Conservation (phyloP, 30 jellyfish, hydroid and myxozoan genomes). For the Catostylus mosaicus region DNA sequence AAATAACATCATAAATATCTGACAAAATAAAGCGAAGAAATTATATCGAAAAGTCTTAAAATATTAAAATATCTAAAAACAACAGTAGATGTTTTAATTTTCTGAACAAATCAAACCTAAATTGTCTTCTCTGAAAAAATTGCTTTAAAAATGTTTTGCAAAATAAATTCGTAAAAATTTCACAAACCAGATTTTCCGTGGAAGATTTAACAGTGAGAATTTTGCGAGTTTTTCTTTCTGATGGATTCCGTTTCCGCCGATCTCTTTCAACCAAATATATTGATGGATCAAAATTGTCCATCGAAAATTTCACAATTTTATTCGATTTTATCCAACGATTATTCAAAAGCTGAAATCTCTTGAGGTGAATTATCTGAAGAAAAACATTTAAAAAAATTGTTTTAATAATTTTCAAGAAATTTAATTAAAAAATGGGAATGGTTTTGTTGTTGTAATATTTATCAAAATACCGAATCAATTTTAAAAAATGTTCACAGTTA, state of each 20-base stretch:
- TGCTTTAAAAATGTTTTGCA: not conserved
- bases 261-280: slow-evolving; percentile 66
- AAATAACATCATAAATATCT: too few species aligned
- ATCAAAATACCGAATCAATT: too few species aligned
- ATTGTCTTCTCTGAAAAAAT: not conserved
- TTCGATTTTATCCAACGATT: slow-evolving; percentile 95
- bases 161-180: not conserved
- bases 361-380: slow-evolving; percentile 85
- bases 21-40: too few species aligned
- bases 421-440: too few species aligned
- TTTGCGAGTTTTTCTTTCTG: slow-evolving; percentile 34
- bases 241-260: slow-evolving; percentile 55
- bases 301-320: slow-evolving; percentile 82
- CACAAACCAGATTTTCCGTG: slow-evolving; percentile 23
- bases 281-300: slow-evolving; percentile 77
- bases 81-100: too few species aligned
- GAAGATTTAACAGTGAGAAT: slow-evolving; percentile 42
- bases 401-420: not conserved
- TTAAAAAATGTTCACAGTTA: slow-evolving; percentile 10
- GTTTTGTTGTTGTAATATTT: too few species aligned
- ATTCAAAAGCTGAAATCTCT: slow-evolving; percentile 85
- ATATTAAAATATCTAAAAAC: too few species aligned
- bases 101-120: not conserved
- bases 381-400: not conserved
- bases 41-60: too few species aligned